Percentiles rank a stretch among this genome's conserved stretches.
Conservation (phyloP, 37 sponge, comb jelly and placozoan genomes). For the Halichondria panicea region DNA sequence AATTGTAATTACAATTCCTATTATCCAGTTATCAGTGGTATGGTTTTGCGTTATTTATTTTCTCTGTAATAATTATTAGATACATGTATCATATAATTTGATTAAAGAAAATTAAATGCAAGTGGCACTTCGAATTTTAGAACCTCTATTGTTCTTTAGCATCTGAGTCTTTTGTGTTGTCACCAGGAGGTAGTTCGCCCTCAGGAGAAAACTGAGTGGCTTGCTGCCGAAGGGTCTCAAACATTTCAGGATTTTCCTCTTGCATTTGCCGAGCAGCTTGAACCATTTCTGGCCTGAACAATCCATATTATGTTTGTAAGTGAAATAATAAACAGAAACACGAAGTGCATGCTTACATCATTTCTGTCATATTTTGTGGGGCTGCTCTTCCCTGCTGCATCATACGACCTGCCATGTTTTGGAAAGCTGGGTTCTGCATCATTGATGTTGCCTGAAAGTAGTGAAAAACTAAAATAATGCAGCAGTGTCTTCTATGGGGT, state of each 20-base stretch:
- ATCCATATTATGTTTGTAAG: neutral
- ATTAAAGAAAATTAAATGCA: too few relatives aligned
- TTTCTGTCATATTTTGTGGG: neutral
- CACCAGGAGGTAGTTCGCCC: too few relatives aligned
- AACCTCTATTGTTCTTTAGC: too few relatives aligned
- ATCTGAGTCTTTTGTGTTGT: too few relatives aligned
- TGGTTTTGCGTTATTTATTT: too few relatives aligned
- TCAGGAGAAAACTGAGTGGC: neutral
- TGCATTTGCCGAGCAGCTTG: constrained; percentile 48
- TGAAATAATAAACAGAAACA: neutral
- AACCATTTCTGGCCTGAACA: constrained; percentile 29
- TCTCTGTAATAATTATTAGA: too few relatives aligned
- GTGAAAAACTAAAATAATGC: neutral
- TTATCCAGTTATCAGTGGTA: too few relatives aligned
- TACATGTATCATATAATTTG: too few relatives aligned
- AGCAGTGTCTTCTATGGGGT: too few relatives aligned
- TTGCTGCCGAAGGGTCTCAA: constrained; percentile 31
- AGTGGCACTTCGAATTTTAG: too few relatives aligned
- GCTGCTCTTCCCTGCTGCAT: constrained; percentile 3
- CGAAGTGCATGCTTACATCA: constrained; percentile 25
- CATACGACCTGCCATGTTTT: constrained; percentile 35
- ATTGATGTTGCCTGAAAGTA: constrained; percentile 13
- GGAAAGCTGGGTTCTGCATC: constrained; percentile 48
- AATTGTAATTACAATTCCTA: too few relatives aligned
- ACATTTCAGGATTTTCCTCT: constrained; percentile 46